phyloP scores from a whole-genome alignment of 2,113 vertebrate genomes.

The Sprattus sprattus region DNA sequence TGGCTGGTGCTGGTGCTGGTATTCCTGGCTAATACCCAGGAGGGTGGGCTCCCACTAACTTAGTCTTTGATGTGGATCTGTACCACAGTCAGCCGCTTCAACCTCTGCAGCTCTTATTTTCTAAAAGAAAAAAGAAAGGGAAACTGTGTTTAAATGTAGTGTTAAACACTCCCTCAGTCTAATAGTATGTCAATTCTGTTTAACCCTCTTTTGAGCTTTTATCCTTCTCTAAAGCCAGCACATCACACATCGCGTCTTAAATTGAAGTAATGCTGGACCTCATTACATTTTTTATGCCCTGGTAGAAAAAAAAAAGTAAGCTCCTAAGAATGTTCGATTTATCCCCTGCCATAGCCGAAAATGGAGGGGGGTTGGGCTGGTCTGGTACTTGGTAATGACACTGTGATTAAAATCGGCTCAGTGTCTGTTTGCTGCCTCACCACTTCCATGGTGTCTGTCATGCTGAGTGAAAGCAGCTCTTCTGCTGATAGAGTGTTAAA shows the following conservation, averaged over 20 bases:
- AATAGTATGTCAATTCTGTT: not conserved
- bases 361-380: not conserved
- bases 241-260: not conserved
- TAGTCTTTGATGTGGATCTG: not conserved
- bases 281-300: not conserved
- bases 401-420: conserved; percentile 5
- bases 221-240: not conserved
- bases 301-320: not conserved
- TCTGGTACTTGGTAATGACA: not conserved
- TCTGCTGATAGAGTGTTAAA: conserved; percentile 5
- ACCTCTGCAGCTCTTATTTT: not conserved
- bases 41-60: not conserved
- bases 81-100: not conserved
- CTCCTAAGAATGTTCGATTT: not conserved
- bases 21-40: not conserved
- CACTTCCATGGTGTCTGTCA: not conserved
- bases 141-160: not conserved
- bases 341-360: not conserved
- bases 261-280: not conserved
- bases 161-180: not conserved
- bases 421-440: not conserved
- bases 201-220: not conserved
- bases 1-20: not conserved
- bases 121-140: not conserved
- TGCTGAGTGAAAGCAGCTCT: not conserved